These are phyloP conservation scores for Vombatus ursinus DNA, from an alignment of 2,113 vertebrate genomes.

Conservation along the genomic window DNA sequence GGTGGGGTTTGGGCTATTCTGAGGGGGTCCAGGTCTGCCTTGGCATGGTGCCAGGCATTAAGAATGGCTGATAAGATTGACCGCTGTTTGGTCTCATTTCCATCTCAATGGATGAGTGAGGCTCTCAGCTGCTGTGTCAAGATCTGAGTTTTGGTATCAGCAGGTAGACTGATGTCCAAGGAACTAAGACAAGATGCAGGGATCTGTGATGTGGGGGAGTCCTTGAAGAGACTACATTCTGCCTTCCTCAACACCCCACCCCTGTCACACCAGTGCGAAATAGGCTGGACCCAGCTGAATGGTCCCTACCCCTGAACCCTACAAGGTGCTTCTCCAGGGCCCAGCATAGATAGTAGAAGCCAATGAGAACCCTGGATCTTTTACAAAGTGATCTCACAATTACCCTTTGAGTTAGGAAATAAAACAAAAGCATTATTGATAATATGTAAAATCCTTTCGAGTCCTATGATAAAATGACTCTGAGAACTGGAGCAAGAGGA, in stretches of 20 bases:
- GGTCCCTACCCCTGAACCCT: background rate
- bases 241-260: background rate
- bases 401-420: background rate
- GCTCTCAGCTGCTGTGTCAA: background rate
- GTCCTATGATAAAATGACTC: background rate
- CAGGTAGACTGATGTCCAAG: background rate
- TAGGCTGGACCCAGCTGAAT: background rate
- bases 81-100: background rate
- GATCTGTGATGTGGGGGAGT: background rate
- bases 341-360: background rate
- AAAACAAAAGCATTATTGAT: background rate
- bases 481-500: background rate
- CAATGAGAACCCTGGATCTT: background rate
- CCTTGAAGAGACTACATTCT: background rate
- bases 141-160: background rate
- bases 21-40: background rate
- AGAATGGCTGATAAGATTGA: background rate
- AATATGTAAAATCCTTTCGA: background rate
- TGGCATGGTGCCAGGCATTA: background rate
- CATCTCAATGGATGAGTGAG: background rate
- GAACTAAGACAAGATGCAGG: background rate
- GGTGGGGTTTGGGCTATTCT: background rate
- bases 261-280: background rate
- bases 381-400: background rate
- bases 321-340: background rate